Conservation (phyloP, 2,797 vertebrate genomes). For the Danio choprae region DNA sequence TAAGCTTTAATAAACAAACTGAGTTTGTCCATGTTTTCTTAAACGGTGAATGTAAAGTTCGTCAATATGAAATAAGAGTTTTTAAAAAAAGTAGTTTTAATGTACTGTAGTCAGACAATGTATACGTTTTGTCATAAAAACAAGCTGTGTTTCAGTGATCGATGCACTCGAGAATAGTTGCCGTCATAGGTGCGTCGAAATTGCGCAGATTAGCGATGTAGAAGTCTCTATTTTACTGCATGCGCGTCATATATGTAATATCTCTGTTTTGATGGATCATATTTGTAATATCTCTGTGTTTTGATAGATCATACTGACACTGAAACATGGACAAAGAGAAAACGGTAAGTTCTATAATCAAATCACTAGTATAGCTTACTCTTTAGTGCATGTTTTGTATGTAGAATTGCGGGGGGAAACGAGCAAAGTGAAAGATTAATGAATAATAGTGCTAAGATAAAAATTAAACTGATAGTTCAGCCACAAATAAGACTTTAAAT, state of each 20-base stretch:
- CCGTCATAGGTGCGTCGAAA: constrained; percentile 27
- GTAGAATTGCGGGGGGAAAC: not conserved
- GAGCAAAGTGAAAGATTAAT: not conserved
- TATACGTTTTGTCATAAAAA: not conserved
- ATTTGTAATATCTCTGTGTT: too few species aligned
- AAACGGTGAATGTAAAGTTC: too few species aligned
- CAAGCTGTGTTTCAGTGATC: not conserved
- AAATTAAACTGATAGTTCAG: not conserved
- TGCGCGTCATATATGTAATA: too few species aligned
- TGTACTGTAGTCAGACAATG: not conserved
- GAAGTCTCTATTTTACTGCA: too few species aligned
- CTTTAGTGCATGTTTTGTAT: not conserved
- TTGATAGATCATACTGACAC: not conserved
- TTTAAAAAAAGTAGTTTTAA: not conserved
- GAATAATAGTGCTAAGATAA: not conserved
- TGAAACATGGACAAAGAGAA: not conserved
- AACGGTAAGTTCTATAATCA: not conserved
- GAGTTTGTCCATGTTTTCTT: not conserved
- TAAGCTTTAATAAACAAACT: not conserved
- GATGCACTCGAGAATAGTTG: not conserved
- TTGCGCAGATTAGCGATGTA: constrained; percentile 25
- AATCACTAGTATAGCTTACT: not conserved
- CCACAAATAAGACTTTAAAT: too few species aligned
- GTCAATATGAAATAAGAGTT: not conserved
- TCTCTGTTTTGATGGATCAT: not conserved